These are phyloP conservation scores for Arvicanthis niloticus DNA, from an alignment of 2,113 vertebrate species.

Conservation along the genomic window DNA sequence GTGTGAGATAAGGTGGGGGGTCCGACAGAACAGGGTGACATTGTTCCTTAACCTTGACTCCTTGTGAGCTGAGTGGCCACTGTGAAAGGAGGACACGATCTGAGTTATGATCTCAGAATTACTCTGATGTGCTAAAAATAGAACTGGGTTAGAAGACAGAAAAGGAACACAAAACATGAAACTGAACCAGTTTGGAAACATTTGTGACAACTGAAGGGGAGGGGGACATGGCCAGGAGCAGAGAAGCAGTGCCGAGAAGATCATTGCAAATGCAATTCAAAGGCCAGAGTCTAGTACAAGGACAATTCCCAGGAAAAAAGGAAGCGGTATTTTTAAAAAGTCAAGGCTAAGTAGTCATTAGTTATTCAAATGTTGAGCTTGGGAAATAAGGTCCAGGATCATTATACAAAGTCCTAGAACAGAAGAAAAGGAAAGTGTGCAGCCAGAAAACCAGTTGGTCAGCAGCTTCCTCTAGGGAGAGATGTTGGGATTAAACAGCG, in stretches of 20 bases:
- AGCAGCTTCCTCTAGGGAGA: neutral
- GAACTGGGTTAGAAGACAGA: rapidly evolving
- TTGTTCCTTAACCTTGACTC: neutral
- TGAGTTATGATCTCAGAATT: neutral
- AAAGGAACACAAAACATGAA: neutral
- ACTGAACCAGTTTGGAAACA: neutral
- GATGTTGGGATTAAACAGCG: neutral
- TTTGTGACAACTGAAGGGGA: neutral
- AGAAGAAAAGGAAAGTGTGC: neutral
- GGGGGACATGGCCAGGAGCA: rapidly evolving
- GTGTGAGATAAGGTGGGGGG: neutral
- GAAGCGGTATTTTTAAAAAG: neutral
- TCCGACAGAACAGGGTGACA: rapidly evolving
- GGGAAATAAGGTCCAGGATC: neutral
- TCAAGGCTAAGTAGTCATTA: neutral
- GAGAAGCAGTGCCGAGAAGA: neutral
- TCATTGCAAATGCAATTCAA: neutral
- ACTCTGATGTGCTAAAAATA: neutral
- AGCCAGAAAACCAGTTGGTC: neutral
- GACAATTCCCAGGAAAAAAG: neutral
- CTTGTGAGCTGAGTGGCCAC: neutral
- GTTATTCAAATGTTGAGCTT: neutral
- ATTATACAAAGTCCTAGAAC: neutral
- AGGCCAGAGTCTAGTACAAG: neutral
- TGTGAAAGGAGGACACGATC: neutral